These are phyloP conservation scores for Camptogramma bilineatum DNA, from an alignment of 2,888 invertebrate genomes.

Conservation along the genomic window DNA sequence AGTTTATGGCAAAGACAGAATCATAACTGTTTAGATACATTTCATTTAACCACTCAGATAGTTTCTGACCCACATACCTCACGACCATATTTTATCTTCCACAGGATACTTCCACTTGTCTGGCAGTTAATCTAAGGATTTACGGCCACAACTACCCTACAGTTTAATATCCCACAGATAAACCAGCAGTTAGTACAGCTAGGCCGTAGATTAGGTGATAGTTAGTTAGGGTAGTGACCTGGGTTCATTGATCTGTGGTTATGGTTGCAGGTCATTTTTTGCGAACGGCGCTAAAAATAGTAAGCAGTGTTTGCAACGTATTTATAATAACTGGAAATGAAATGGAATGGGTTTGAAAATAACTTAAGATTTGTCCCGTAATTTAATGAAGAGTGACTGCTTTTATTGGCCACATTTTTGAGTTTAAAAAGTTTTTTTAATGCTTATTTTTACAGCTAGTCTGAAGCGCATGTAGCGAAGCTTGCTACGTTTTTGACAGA, in stretches of 20 bases:
- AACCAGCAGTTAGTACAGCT: slow-evolving; percentile 9
- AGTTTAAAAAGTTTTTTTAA: no score
- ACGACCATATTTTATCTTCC: slow-evolving; percentile 12
- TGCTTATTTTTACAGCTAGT: no score
- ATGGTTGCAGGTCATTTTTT: slow-evolving; percentile 35
- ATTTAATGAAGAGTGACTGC: no score
- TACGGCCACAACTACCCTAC: slow-evolving; percentile 18
- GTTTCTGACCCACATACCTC: slow-evolving; percentile 25
- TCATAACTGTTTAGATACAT: not conserved
- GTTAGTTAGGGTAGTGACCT: slow-evolving; percentile 28
- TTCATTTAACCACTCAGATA: not conserved
- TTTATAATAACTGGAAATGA: not conserved
- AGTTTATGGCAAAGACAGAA: not conserved
- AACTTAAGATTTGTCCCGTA: no score
- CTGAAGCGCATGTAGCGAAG: no score
- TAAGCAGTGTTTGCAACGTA: not conserved
- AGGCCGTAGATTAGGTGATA: slow-evolving; percentile 26
- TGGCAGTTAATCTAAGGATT: slow-evolving; percentile 28
- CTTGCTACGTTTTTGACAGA: no score
- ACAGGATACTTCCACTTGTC: slow-evolving; percentile 35
- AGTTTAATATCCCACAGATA: slow-evolving; percentile 9
- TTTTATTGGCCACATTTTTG: no score
- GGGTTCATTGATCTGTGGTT: slow-evolving; percentile 37
- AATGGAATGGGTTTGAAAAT: no score
- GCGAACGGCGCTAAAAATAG: slow-evolving; percentile 31